Percentiles rank a stretch among this genome's conserved stretches.
Conservation (phyloP, 2,113 vertebrate genomes). For the Pelobates fuscus region DNA sequence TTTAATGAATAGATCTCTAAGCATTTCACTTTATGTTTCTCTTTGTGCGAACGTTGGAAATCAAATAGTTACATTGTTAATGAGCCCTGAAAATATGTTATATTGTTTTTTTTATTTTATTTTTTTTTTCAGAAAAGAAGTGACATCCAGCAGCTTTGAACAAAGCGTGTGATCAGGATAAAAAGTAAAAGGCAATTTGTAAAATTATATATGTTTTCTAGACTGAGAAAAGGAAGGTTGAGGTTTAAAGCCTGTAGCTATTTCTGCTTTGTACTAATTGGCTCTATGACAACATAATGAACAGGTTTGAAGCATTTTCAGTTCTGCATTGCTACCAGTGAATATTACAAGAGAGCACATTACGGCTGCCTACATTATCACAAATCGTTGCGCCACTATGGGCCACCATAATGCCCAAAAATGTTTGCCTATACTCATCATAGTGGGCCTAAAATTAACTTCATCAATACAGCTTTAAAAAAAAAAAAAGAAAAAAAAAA, state of each 20-base stretch:
- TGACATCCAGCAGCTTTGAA: constrained; percentile 49
- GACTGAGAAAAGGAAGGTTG: constrained; percentile 42
- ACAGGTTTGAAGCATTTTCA: constrained; percentile 40
- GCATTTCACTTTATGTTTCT: constrained; percentile 9
- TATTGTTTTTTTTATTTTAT: constrained; percentile 25
- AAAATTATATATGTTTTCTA: constrained; percentile 51
- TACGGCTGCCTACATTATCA: constrained; percentile 42
- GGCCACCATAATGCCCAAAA: background rate
- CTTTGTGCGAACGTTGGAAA: constrained; percentile 30
- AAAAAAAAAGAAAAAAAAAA: no score
- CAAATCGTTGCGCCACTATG: constrained; percentile 15
- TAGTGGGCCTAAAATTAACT: no score
- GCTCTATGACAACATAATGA: constrained; percentile 51
- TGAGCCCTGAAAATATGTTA: constrained; percentile 49
- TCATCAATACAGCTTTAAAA: no score
- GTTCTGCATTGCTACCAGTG: constrained; percentile 27
- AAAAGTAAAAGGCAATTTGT: constrained; percentile 52
- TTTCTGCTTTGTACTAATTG: constrained; percentile 50
- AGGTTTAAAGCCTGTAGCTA: constrained; percentile 46
- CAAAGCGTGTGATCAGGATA: constrained; percentile 49
- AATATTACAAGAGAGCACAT: constrained; percentile 32
- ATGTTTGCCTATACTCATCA: background rate
- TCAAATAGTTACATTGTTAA: constrained; percentile 47
- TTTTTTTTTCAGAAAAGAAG: constrained; percentile 31
- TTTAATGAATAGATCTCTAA: constrained; percentile 42